Percentiles rank a stretch among this genome's conserved stretches.
phyloP scores from a whole-genome alignment of 2,797 vertebrate genomes.

The Cetoscarus ocellatus region DNA sequence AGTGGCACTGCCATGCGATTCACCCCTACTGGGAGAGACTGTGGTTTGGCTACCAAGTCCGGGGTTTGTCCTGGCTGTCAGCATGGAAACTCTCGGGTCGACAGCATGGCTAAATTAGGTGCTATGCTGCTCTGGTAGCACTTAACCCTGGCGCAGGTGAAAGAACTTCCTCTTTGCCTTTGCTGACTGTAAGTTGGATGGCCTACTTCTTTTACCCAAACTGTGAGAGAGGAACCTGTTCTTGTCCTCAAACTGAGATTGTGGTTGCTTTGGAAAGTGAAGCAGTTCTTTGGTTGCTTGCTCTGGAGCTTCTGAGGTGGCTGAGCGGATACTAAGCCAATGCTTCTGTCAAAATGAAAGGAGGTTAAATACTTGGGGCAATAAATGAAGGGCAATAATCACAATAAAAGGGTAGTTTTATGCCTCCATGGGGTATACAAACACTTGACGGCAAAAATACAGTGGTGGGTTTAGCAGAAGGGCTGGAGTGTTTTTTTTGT shows the following conservation, averaged over 20 bases:
- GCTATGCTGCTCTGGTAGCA: slow-evolving; percentile 11
- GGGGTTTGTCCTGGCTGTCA: slow-evolving; percentile 74
- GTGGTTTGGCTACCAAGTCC: slow-evolving; percentile 74
- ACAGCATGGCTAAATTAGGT: slow-evolving; percentile 58
- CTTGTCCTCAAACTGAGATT: slow-evolving; percentile 25
- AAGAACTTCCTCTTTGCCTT: slow-evolving; percentile 26
- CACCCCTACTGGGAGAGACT: slow-evolving; percentile 36
- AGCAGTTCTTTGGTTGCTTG: slow-evolving; percentile 1
- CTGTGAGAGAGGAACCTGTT: slow-evolving; percentile 34
- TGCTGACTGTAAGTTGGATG: slow-evolving; percentile 56
- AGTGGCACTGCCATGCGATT: slow-evolving; percentile 26
- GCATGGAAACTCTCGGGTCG: slow-evolving; percentile 66
- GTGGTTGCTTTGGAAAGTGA: slow-evolving; percentile 20
- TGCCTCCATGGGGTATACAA: too few species aligned
- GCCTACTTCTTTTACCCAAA: slow-evolving; percentile 62
- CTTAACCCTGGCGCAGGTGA: slow-evolving; percentile 54
- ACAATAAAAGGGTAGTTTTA: neutral
- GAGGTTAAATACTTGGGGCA: slow-evolving; percentile 13
- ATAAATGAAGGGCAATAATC: slow-evolving; percentile 11
- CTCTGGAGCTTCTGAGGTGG: slow-evolving; percentile 14
- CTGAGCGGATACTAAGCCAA: slow-evolving; percentile 11
- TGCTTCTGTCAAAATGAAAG: slow-evolving; percentile 28
- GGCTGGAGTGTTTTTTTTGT: too few species aligned
- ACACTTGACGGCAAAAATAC: too few species aligned
- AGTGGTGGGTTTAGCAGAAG: too few species aligned